Base-by-base conservation (phyloP, 1,140 invertebrate genomes). In the Lordiphosa collinella region DNA sequence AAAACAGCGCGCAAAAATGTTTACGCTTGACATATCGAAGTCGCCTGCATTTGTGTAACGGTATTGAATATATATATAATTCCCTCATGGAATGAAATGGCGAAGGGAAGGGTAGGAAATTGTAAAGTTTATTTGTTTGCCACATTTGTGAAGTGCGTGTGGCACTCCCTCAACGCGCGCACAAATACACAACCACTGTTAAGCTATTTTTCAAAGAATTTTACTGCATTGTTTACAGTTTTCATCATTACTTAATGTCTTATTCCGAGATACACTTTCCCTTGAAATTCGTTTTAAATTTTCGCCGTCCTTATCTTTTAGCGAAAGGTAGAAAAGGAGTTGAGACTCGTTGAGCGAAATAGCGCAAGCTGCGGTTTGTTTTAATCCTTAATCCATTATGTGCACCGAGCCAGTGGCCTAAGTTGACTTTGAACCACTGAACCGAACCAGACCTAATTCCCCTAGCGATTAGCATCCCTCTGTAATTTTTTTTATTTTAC, bases 1-100 rank as follows among this genome's bases (percentile, higher is more conserved):
- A 63, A 62, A n/a, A 18, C 37, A 22, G 14, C 12, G 16, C 41
- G 7, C 18, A 37, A 34, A 63, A 63, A 63, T 57, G 55, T 57
- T 57, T 41, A 51, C 55, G 16, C 37, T 35, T 50, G 37, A 50
- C 22, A 50, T 50, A 57, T 63, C 32, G 16, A 53, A 38, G 14
- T 46, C 40, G 13, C 25, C 7, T 29, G 25, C 25, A 29, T 18
- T 44, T 11, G 2, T 40, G 36, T 44, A 9, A 11, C 41, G 29
- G n/a, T 12, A 50, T n/a, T 34, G 32, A 10, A 25, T 44, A 16
- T n/a, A 3, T 18, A 12, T 16, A 7, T 2, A 10, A 41, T 22
- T 41, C 38, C 38, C 38, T 29, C 16, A 22, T 13, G 41, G 41
- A 29, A 31, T 13, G 41, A 38, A 38, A 38, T 7, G 12, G 6